Evolutionary conservation across 2,888 invertebrate genomes (phyloP).

Genomic region (Iselma pallidipennis): DNA sequence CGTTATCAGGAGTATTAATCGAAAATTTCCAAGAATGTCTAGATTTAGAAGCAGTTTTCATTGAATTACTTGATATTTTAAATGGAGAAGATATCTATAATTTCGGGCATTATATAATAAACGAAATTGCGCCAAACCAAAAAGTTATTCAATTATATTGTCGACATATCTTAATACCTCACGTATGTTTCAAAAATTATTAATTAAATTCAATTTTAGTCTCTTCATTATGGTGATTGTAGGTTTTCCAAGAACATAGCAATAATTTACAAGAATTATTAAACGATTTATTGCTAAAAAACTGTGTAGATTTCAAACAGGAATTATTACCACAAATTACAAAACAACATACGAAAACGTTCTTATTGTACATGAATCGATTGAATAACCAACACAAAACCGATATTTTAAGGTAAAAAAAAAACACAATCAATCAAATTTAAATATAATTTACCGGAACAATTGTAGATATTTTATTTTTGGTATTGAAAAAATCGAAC

Average conservation of each 20-base stretch:
- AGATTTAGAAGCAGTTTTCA: constrained; percentile 7
- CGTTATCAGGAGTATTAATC: not conserved
- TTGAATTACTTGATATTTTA: constrained; percentile 3
- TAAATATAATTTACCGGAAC: too few relatives aligned
- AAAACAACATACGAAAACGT: not conserved
- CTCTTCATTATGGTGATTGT: constrained; percentile 1
- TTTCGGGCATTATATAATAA: constrained; percentile 7
- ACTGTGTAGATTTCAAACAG: constrained; percentile 1
- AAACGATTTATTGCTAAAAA: constrained; percentile 1
- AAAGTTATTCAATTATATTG: not conserved
- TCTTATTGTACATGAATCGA: constrained; percentile 7
- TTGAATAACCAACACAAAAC: constrained; percentile 7
- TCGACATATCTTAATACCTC: constrained; percentile 6
- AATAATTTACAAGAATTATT: constrained; percentile 3
- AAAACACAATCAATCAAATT: too few relatives aligned
- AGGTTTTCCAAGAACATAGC: constrained; percentile 8
- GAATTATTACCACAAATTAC: not conserved
- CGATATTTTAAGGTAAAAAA: constrained; percentile 10
- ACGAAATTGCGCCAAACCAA: not conserved
- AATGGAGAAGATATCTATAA: constrained; percentile 5
- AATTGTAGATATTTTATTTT: constrained; percentile 14
- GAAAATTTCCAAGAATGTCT: not conserved
- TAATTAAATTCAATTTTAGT: not conserved
- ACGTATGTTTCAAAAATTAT: not conserved
- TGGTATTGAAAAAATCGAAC: constrained; percentile 7